Evolutionary conservation across 2,113 vertebrate species (phyloP), one percentile per base, ranked within the genome.

Genomic region (Anhinga anhinga): DNA sequence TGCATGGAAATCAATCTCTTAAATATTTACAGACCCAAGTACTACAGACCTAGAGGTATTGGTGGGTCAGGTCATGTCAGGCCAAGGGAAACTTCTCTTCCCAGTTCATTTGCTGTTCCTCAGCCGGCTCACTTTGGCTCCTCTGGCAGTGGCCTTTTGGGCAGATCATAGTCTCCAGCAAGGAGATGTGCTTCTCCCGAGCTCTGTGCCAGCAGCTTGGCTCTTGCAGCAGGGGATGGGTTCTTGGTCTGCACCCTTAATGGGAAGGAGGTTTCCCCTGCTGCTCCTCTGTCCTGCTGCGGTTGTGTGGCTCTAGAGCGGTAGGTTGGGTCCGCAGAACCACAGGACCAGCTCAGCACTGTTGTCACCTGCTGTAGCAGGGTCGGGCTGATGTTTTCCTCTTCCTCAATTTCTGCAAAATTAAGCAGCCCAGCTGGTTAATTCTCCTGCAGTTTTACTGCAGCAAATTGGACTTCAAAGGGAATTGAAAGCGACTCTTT

Each of bases 401-500:
- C 13, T 88, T 88, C 83, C 94, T 93, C 25, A 13, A 63, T 91
- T 97, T 95, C 90, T 96, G 81, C 50, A 85, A 86, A 90, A 95
- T 91, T 96, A 97, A 93, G 78, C 80, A 87, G 25, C 74, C 90
- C 69, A 91, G 72, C 90, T 80, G 93, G 97, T 95, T 95, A 97
- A 96, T 95, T 97, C 88, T 95, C 58, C 83, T 62, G 86, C 94
- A 94, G 93, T 95, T 97, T 92, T 96, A 94, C 96, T 97, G 96
- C 95, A 97, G 96, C 96, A 98, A 98, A 98, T 97, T 98, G 97
- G 95, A 97, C 96, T 97, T 98, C 95, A 97, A 98, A 97, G 96
- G 93, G 96, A 98, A 98, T 97, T 97, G 97, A 97, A 97, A 97
- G 96, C 32, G 56, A 97, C 91, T 97, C 96, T 97, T 97, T 97